Evolutionary conservation across 2,888 invertebrate species (phyloP), one percentile per base, ranked within the genome.

Genomic region (Xestia rhomboidea): DNA sequence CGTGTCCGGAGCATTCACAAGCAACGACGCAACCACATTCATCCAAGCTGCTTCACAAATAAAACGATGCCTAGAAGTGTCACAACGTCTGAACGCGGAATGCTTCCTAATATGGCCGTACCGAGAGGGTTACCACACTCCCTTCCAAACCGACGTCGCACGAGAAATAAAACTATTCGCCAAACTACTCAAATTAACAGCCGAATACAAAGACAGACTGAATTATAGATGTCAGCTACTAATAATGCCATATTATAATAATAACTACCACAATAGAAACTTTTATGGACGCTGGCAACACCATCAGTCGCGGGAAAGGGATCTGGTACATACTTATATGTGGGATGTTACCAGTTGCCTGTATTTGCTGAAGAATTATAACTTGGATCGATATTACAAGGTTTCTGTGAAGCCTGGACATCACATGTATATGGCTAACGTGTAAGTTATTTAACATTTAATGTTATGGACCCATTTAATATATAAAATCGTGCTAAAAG

Each of bases 321-420:
- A 97, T 34, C 89, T 96, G 54, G 95, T 97, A 73, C 97, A 97
- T 82, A 90, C 86, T 46, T 98, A 98, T 89, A 97, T 97, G 93
- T 97, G 97, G 94, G 97, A 98, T 93, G 97, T 97, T 21, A 97
- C 97, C 77, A 97, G 97, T 76, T 97, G 97, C 46, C 92, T 98
- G 89, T 97, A 97, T 76, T 97, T 98, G 86, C 91, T 98, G 87
- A 97, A 97, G 90, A 96, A 96, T 84, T 97, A 97, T 87, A 97
- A 96, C 78, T 92, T 98, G 87, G 97, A 97, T 63, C 95, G 97
- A 7, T 96, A 97, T 88, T 98, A 97, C 88, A 98, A 97, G 93
- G 94, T 98, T n/a, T 97, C 97, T 85, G 96, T 97, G 44, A 96
- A 97, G 86, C 97, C 97, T 0, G 97, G 97, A 76, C 97, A 97